Evolutionary conservation across 2,113 vertebrate species (phyloP).

Genomic region (Phaetusa simplex): DNA sequence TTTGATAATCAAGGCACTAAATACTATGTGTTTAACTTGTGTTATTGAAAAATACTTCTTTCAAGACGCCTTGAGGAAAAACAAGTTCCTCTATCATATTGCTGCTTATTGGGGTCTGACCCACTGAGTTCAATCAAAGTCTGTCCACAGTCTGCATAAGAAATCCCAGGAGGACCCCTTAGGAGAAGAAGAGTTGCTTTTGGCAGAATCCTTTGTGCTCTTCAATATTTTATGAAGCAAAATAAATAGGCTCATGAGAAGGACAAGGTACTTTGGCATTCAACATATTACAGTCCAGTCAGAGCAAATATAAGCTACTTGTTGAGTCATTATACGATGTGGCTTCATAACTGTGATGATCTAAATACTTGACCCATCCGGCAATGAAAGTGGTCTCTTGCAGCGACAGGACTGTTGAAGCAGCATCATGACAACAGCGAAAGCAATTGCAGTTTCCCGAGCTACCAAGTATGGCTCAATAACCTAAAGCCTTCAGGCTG

Average conservation of each 20-base stretch:
- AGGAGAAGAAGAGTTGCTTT: neutral
- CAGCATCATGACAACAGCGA: neutral
- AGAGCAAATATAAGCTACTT: neutral
- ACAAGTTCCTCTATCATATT: neutral
- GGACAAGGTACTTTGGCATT: neutral
- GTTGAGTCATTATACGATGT: accelerated
- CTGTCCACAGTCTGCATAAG: neutral
- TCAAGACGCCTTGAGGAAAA: neutral
- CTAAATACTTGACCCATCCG: neutral
- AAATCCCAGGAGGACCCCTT: neutral
- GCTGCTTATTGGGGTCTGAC: neutral
- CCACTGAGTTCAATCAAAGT: neutral
- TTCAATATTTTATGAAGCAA: conserved; percentile 12
- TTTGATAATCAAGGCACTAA: neutral
- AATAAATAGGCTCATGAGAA: neutral
- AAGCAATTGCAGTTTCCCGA: neutral
- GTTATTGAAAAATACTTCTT: neutral
- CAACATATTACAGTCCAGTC: neutral
- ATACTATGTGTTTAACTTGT: neutral
- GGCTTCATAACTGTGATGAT: neutral
- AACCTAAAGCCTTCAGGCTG: neutral
- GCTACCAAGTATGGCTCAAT: neutral
- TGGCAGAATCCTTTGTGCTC: neutral
- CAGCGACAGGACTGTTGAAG: neutral
- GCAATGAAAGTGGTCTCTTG: neutral